Evolutionary conservation across 2,113 vertebrate species (phyloP).

Genomic region (Phocoena sinus): DNA sequence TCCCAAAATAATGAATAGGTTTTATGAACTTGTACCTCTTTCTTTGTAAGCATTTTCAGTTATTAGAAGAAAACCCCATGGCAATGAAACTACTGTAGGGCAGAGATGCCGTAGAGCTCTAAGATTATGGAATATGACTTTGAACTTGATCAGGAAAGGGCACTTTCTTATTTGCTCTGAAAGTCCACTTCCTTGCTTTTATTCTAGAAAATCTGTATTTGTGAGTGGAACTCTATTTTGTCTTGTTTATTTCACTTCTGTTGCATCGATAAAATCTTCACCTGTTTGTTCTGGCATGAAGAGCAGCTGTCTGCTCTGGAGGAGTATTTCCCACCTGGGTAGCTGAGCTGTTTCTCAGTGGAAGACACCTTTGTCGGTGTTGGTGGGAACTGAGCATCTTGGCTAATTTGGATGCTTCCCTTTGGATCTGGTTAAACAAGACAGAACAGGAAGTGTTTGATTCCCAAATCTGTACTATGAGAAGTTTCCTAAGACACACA

Average conservation of each 20-base stretch:
- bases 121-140: background rate
- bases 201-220: conserved; percentile 54
- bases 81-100: background rate
- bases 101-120: background rate
- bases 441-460: background rate
- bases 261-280: conserved; percentile 78
- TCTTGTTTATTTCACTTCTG: conserved; percentile 73
- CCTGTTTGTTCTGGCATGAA: conserved; percentile 81
- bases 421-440: conserved; percentile 20
- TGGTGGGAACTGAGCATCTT: conserved; percentile 65
- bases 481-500: background rate
- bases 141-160: background rate
- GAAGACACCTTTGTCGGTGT: conserved; percentile 38
- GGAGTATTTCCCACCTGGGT: conserved; percentile 77
- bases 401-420: conserved; percentile 66
- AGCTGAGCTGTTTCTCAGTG: conserved; percentile 60
- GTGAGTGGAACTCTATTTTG: conserved; percentile 57
- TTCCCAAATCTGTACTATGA: background rate
- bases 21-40: background rate
- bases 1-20: background rate
- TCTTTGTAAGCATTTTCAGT: background rate
- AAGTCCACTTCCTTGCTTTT: background rate
- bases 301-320: conserved; percentile 60
- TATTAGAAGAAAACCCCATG: background rate
- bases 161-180: background rate